A percentile compares a stretch with the other conserved stretches of the same genome.
Evolutionary conservation across 1,140 invertebrate genomes (phyloP).

Genomic region (Drosophila virilis): DNA sequence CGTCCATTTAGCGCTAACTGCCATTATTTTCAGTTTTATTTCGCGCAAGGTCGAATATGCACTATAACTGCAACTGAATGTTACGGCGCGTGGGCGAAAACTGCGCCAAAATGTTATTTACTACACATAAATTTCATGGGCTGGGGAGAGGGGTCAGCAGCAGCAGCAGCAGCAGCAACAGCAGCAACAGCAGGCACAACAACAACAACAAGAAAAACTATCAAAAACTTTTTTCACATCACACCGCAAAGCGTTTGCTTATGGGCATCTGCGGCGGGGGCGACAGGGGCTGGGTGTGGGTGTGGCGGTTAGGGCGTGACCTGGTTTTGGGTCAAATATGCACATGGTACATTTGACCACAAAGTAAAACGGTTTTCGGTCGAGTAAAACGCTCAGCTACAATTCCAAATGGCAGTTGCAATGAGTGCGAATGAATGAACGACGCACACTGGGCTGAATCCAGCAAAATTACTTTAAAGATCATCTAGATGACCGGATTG

Average conservation of each 20-base stretch:
- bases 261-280: slow-evolving; percentile 35
- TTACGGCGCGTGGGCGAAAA: slow-evolving; percentile 24
- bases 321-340: slow-evolving; percentile 58
- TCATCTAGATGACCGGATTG: not conserved
- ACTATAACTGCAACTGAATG: slow-evolving; percentile 34
- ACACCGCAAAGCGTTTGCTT: slow-evolving; percentile 65
- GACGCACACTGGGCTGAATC: not conserved
- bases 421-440: slow-evolving; percentile 67
- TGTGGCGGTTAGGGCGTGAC: slow-evolving; percentile 23
- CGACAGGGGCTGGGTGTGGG: not conserved
- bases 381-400: slow-evolving; percentile 65
- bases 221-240: slow-evolving; percentile 45
- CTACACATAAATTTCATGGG: slow-evolving; percentile 69
- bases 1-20: slow-evolving; percentile 69
- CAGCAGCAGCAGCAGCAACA: slow-evolving; percentile 17
- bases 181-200: not conserved
- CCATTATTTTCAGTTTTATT: slow-evolving; percentile 69
- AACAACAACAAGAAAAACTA: slow-evolving; percentile 15
- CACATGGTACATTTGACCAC: slow-evolving; percentile 78
- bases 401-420: slow-evolving; percentile 70
- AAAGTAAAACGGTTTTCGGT: slow-evolving; percentile 76
- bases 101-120: slow-evolving; percentile 72
- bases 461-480: not conserved
- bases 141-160: not conserved
- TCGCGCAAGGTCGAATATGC: slow-evolving; percentile 59